A percentile compares a stretch with the other conserved stretches of the same genome.
Evolutionary conservation across 2,113 vertebrate species (phyloP).

Genomic region (Lophura nycthemera): DNA sequence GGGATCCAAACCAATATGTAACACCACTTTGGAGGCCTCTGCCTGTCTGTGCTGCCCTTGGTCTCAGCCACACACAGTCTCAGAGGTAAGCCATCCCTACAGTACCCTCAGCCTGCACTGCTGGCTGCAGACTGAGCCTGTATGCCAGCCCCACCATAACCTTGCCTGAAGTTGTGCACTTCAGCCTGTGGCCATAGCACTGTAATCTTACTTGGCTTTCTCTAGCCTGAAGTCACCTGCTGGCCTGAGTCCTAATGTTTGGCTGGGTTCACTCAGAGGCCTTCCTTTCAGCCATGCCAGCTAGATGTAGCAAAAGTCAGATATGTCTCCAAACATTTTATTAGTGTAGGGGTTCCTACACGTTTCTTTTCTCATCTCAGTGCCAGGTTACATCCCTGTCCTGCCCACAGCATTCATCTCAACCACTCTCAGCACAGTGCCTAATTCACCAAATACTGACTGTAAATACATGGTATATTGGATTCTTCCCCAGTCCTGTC

Average conservation of each 20-base stretch:
- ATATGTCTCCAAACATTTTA: neutral
- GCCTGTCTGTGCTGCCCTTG: neutral
- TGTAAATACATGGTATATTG: neutral
- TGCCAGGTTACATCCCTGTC: neutral
- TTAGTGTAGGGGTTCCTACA: neutral
- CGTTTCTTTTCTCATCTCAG: neutral
- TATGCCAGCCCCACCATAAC: neutral
- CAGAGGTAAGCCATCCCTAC: neutral
- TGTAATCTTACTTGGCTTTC: neutral
- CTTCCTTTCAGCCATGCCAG: neutral
- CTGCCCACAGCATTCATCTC: neutral
- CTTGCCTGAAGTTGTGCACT: neutral
- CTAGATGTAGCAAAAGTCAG: neutral
- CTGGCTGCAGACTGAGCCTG: neutral
- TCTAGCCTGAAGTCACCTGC: neutral
- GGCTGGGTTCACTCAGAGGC: neutral
- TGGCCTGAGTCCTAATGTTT: neutral
- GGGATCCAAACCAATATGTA: neutral
- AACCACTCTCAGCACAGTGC: neutral
- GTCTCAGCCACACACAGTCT: neutral
- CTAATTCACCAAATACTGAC: neutral
- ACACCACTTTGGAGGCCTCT: neutral
- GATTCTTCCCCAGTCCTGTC: neutral
- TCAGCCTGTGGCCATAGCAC: no score
- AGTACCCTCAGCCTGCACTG: neutral